Conservation (phyloP, 2,888 invertebrate genomes). For the Eucera pruinosa region DNA sequence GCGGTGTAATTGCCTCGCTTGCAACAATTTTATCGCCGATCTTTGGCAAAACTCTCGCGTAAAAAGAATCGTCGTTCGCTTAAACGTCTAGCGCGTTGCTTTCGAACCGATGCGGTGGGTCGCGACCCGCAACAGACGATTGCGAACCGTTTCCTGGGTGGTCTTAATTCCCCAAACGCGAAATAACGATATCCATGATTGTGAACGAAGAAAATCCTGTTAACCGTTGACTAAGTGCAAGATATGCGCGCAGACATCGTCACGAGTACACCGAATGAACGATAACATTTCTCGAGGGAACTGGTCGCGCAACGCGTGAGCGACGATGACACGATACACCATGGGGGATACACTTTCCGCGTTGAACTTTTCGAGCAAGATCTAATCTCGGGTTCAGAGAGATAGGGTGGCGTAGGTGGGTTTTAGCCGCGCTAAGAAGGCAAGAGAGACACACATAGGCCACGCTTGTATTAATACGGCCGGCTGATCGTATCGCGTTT, state of each 20-base stretch:
- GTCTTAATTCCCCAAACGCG: too few species aligned
- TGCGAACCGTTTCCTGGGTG: too few species aligned
- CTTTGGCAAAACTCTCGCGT: neutral
- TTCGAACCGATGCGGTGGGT: too few species aligned
- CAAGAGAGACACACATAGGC: neutral
- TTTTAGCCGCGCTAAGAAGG: neutral
- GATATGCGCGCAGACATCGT: too few species aligned
- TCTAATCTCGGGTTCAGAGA: conserved; percentile 57
- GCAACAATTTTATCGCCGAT: conserved; percentile 38
- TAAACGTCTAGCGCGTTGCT: too few species aligned
- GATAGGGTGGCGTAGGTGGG: conserved; percentile 67
- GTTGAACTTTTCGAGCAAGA: conserved; percentile 65
- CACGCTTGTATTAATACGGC: conserved; percentile 58
- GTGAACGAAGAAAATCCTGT: too few species aligned
- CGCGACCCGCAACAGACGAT: too few species aligned
- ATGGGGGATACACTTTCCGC: conserved; percentile 55
- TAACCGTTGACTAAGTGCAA: too few species aligned
- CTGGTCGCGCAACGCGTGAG: conserved; percentile 43
- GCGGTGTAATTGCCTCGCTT: conserved; percentile 14
- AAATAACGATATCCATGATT: too few species aligned
- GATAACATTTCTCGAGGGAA: conserved; percentile 48
- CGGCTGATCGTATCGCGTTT: conserved; percentile 63
- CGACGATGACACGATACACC: conserved; percentile 62
- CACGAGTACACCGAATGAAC: neutral
- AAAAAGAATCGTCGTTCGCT: too few species aligned